Evolutionary conservation across 2,888 invertebrate species (phyloP).

Genomic region (Phorcus lineatus): DNA sequence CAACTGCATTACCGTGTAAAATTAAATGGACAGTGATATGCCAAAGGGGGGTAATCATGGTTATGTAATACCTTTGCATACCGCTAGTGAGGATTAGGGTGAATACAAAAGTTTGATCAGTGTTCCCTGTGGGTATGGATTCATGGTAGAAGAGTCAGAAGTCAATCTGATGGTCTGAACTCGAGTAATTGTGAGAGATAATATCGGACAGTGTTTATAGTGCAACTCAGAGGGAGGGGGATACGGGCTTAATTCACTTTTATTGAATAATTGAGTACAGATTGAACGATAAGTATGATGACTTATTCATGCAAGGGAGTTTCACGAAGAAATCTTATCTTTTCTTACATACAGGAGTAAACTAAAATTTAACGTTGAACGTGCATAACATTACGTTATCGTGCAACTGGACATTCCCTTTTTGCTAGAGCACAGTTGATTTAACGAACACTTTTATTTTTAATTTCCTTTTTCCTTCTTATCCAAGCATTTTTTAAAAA

Average conservation of each 20-base stretch:
- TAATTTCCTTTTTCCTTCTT: too few relatives aligned
- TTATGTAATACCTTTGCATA: conserved; percentile 6
- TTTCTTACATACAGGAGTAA: too few relatives aligned
- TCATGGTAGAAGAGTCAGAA: not conserved
- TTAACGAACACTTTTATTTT: too few relatives aligned
- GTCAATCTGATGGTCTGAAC: conserved; percentile 9
- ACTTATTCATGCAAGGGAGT: not conserved
- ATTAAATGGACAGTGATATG: conserved; percentile 6
- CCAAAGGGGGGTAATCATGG: conserved; percentile 14
- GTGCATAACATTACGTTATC: too few relatives aligned
- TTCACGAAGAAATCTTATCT: too few relatives aligned
- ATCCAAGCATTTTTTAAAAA: too few relatives aligned
- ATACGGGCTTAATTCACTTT: not conserved
- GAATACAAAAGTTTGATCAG: conserved; percentile 10
- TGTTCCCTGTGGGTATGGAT: not conserved
- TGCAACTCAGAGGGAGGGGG: conserved; percentile 4
- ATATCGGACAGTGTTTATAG: conserved; percentile 3
- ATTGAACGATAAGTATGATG: conserved; percentile 9
- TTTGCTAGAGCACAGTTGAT: too few relatives aligned
- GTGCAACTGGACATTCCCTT: too few relatives aligned
- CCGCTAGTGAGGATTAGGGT: conserved; percentile 22
- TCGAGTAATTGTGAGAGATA: conserved; percentile 2
- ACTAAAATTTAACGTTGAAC: too few relatives aligned
- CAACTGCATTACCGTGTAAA: conserved; percentile 17
- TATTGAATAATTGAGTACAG: conserved; percentile 21